Conservation (phyloP, 2,888 invertebrate species). For the Unio pictorum region DNA sequence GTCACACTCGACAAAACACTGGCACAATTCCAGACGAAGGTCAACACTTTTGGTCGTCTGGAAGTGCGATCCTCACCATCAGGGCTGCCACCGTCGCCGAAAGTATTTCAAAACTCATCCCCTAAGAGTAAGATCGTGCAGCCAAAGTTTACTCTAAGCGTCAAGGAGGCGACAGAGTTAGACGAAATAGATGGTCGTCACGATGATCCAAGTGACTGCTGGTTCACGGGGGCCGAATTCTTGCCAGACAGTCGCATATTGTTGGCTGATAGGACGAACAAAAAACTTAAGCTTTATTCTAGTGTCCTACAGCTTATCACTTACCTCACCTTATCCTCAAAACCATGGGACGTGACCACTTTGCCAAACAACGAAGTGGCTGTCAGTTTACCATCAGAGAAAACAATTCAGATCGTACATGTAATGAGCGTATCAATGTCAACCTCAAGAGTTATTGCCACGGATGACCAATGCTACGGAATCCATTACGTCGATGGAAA, state of each 20-base stretch:
- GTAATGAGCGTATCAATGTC: slow-evolving; percentile 15
- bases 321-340: slow-evolving; percentile 29
- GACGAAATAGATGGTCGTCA: slow-evolving; percentile 33
- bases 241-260: slow-evolving; percentile 38
- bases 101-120: slow-evolving; percentile 18
- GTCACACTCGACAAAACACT: slow-evolving; percentile 35
- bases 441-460: slow-evolving; percentile 23
- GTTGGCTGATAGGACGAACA: slow-evolving; percentile 40
- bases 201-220: slow-evolving; percentile 37
- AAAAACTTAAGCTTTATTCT: slow-evolving; percentile 41
- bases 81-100: slow-evolving; percentile 35
- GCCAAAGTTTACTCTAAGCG: slow-evolving; percentile 29
- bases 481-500: slow-evolving; percentile 31
- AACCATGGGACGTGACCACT: slow-evolving; percentile 45
- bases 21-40: slow-evolving; percentile 31
- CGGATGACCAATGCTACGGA: slow-evolving; percentile 43
- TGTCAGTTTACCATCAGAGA: slow-evolving; percentile 41
- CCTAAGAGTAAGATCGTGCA: slow-evolving; percentile 33
- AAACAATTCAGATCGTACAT: slow-evolving; percentile 34
- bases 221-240: slow-evolving; percentile 45
- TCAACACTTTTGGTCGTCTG: slow-evolving; percentile 39
- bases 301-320: slow-evolving; percentile 24
- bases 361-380: slow-evolving; percentile 38
- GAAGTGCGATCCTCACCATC: slow-evolving; percentile 33
- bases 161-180: slow-evolving; percentile 26